Base-by-base conservation (phyloP, 2,797 vertebrate species). In the Sardinella longiceps region DNA sequence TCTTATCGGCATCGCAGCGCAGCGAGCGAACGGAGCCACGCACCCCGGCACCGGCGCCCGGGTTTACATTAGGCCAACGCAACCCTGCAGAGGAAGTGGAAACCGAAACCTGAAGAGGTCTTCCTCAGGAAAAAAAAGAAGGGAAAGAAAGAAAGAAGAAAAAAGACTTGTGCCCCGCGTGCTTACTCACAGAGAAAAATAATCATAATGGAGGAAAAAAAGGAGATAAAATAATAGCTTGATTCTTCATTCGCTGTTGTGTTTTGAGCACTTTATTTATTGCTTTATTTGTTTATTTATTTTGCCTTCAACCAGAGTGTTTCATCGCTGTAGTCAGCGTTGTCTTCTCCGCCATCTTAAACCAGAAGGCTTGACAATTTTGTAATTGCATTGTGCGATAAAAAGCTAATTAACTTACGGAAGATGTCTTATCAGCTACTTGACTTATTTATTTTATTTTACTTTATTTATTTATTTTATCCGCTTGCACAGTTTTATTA, bases 321-420 rank as follows among this genome's bases (percentile, higher is more conserved):
- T 58, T 77, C 70, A 43, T 77, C 33, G 23, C 70, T 77, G 23
- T 39, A 33, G 33, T 77, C 70, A 23, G 70, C 37, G 37, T 84
- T 80, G 85, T 93, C 91, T 88, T 93, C 92, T 83, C 74, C 87
- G 85, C 88, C 89, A 88, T 89, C 91, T 92, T 92, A 92, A 91
- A 93, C 90, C 91, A 89, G 89, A 77, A 87, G 46, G 88, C 92
- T 93, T 94, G 94, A 95, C 93, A 94, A 94, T 93, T 95, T 93
- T 87, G 90, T 95, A 95, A 94, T 95, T 94, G 92, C 92, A 93
- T 93, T 90, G 91, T 91, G 91, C 92, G 93, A 95, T 95, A 95
- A 95, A 95, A 95, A 95, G 93, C 94, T 95, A 95, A 96, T 96
- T 96, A 96, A 95, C 94, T 95, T 95, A 95, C 94, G 92, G 94